Evolutionary conservation across 2,888 invertebrate genomes (phyloP), one percentile per base, ranked within the genome.

Genomic region (Tiphia femorata): DNA sequence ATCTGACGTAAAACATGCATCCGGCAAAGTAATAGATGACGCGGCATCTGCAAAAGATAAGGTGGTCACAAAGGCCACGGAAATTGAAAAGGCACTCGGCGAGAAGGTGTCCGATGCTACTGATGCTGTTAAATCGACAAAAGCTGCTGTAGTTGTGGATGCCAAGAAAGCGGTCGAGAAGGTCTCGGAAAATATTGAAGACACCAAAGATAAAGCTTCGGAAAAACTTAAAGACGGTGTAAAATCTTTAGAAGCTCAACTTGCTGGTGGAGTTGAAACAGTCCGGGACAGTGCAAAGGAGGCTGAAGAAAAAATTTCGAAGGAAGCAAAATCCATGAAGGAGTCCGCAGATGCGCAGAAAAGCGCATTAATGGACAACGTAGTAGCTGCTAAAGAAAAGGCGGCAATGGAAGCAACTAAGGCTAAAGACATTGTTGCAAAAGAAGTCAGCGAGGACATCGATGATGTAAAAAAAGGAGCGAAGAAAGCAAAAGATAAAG

Each of bases 121-220:
- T 1, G 86, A 85, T 80, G 25, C 25, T 1, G 86, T 85, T 80
- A 86, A 86, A 64, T 86, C 86, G 53, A 37, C 55, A 10, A 37
- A 58, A 42, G 49, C 49, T 84, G 25, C 86, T 86, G 33, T 86
- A 4, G 57, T 3, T 6, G 51, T 8, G n/a, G 41, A 6, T 23
- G 25, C 14, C 1, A 44, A 49, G 7, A 58, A 46, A 8, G 51
- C 57, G n/a, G 61, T 57, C 17, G 65, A 63, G 5, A 58, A 65
- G 38, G 10, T 54, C 0, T 40, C 62, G 14, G 72, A 64, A 29
- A 58, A 53, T 0, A 59, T 41, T 2, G 10, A 43, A n/a, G 29
- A 29, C 40, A 20, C 29, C 8, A 27, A 43, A 40, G 44, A 43
- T 23, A 52, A 54, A 7, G 14, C 14, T 4, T 12, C 38, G 3